Conservation (phyloP, 1,140 invertebrate species). For the Saxidomus purpurata region DNA sequence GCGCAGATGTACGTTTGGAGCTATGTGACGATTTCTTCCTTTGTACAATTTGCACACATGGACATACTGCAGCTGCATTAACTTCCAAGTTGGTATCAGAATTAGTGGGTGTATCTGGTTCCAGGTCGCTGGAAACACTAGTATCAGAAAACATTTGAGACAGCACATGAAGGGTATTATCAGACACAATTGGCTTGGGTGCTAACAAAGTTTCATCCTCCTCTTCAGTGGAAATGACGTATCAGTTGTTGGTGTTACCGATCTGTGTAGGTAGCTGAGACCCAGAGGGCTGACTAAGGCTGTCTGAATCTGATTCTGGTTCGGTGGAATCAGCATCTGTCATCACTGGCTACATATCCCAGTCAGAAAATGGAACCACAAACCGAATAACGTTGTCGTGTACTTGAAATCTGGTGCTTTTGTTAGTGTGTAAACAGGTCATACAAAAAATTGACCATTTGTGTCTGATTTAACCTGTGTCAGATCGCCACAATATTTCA, state of each 20-base stretch:
- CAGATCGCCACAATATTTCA: neutral
- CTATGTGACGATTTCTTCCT: neutral
- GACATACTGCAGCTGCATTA: neutral
- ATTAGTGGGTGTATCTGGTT: neutral
- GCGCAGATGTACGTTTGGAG: too few species aligned
- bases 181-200: too few species aligned
- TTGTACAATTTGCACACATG: neutral
- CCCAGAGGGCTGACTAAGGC: too few species aligned
- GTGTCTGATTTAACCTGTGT: neutral
- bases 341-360: neutral
- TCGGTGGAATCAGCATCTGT: neutral
- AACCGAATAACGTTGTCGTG: neutral
- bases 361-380: neutral
- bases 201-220: too few species aligned
- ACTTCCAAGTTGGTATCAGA: neutral
- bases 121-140: too few species aligned
- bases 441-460: neutral
- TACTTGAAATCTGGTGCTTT: neutral
- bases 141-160: too few species aligned
- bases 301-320: too few species aligned
- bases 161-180: too few species aligned
- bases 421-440: neutral
- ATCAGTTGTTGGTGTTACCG: neutral
- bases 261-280: neutral
- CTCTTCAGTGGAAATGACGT: too few species aligned